Conservation (phyloP, 1,140 invertebrate genomes). For the Acromyrmex charruanus region DNA sequence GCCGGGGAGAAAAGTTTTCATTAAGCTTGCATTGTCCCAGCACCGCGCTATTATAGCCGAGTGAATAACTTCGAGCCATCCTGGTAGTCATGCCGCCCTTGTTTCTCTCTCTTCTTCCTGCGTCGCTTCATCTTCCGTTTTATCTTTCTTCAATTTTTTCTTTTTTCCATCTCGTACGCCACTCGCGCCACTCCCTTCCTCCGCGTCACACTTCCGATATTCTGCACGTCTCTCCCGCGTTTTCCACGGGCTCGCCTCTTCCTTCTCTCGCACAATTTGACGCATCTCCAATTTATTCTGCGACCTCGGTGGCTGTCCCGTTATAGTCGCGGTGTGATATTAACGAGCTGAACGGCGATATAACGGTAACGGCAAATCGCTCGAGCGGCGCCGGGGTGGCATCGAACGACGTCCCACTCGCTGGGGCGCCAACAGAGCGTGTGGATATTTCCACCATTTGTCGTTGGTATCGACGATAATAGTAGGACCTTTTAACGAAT, state of each 20-base stretch:
- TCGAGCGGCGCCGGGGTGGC: slow-evolving; percentile 38
- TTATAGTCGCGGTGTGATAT: slow-evolving; percentile 30
- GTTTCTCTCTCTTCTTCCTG: neutral
- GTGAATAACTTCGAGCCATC: slow-evolving; percentile 80
- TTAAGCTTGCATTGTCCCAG: slow-evolving; percentile 84
- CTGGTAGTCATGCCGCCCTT: slow-evolving; percentile 66
- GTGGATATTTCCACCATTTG: neutral
- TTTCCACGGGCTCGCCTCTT: neutral
- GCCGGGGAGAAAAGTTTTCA: slow-evolving; percentile 77
- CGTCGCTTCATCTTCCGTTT: slow-evolving; percentile 5
- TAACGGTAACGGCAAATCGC: slow-evolving; percentile 51
- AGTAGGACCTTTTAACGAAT: slow-evolving; percentile 63
- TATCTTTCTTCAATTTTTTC: neutral
- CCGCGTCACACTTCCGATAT: slow-evolving; percentile 30
- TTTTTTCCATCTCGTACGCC: slow-evolving; percentile 8
- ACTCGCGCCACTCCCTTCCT: neutral
- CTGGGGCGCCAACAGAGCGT: neutral
- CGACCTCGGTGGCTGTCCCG: slow-evolving; percentile 44
- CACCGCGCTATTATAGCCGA: slow-evolving; percentile 79
- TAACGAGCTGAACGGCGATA: slow-evolving; percentile 59
- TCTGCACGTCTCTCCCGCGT: neutral
- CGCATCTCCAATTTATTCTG: slow-evolving; percentile 66
- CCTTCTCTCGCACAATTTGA: slow-evolving; percentile 40
- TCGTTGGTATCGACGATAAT: neutral
- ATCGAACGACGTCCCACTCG: neutral